These are phyloP conservation scores for Archaeoteleia sp. DNA, from an alignment of 2,888 invertebrate genomes.

Conservation along the genomic window DNA sequence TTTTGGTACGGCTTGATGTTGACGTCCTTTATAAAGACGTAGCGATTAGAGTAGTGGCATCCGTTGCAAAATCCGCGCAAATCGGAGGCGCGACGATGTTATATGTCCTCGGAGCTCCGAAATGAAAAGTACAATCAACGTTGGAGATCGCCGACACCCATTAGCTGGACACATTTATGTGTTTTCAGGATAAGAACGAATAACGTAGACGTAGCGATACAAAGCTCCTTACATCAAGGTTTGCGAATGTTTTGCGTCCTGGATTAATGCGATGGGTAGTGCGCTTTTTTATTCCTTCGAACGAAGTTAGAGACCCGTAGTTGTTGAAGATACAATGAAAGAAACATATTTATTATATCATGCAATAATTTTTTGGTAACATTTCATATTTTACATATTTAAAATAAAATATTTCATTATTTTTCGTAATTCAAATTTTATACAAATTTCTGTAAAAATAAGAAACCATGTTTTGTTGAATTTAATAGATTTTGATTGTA, in stretches of 20 bases:
- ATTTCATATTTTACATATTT: too few species aligned
- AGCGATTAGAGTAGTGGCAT: slow-evolving; percentile 52
- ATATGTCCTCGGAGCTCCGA: slow-evolving; percentile 32
- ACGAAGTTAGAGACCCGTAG: slow-evolving; percentile 28
- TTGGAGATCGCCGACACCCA: slow-evolving; percentile 33
- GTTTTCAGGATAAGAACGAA: slow-evolving; percentile 18
- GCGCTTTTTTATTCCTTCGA: slow-evolving; percentile 28
- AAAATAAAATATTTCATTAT: background rate
- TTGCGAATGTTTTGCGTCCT: slow-evolving; percentile 32
- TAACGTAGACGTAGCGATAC: slow-evolving; percentile 26
- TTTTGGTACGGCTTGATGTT: slow-evolving; percentile 55
- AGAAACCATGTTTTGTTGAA: too few species aligned
- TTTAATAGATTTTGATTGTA: slow-evolving; percentile 28
- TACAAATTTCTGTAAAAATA: background rate
- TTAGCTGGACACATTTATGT: slow-evolving; percentile 26
- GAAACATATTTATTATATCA: background rate
- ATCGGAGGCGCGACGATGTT: slow-evolving; percentile 17
- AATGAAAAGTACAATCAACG: slow-evolving; percentile 32
- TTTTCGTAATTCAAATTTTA: background rate
- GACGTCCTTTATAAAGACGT: slow-evolving; percentile 44
- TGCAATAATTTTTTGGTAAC: too few species aligned
- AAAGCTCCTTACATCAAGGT: slow-evolving; percentile 21
- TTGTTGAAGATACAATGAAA: slow-evolving; percentile 44
- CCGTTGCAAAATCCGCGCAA: slow-evolving; percentile 27
- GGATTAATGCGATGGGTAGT: slow-evolving; percentile 28